Base-by-base conservation (phyloP, 1,140 invertebrate species). In the Papilio aristodemus region DNA sequence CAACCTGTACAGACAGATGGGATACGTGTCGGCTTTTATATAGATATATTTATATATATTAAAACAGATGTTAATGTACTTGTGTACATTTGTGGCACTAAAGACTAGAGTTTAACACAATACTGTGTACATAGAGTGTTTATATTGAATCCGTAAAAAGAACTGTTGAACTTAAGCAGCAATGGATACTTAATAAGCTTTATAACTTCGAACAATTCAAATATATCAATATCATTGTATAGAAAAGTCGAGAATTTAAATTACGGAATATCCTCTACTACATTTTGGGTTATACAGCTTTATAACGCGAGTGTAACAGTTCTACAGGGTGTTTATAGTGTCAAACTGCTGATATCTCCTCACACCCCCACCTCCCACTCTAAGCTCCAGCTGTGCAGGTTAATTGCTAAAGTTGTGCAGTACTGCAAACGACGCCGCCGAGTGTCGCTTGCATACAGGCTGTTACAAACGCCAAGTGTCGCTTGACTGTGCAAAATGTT, bases 21-120 rank as follows among this genome's bases (percentile, higher is more conserved):
- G 46, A 22, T 50, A 50, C 46, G 46, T 50, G 46, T 50, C 14
- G 6, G 1, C 46, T 50, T 50, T 50, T 50, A 50, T 50, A 50
- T 50, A 50, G 10, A 43, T 43, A 17, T 43, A 46, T 6, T 32
- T 50, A 50, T 22, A 43, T 43, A 17, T 43, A n/a, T n/a, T n/a
- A 19, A 9, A 46, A 50, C 43, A 50, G 2, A 32, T 6, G 27
- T 3, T 50, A 50, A 50, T 11, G 0, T 50, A 50, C 10, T 46
- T 46, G 7, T 46, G 0, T 32, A 6, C 27, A 3, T 9, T 39
- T 10, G 41, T 46, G 7, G 6, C 9, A 17, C 41, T n/a, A 19
- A 17, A 4, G 4, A 11, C 1, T 39, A 4, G 10, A 13, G 38
- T 13, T 39, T 39, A 2, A 32, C 27, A 32, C 2, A 3, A 4